Evolutionary conservation across 1,140 invertebrate species (phyloP).

Genomic region (Eriosoma lanigerum): DNA sequence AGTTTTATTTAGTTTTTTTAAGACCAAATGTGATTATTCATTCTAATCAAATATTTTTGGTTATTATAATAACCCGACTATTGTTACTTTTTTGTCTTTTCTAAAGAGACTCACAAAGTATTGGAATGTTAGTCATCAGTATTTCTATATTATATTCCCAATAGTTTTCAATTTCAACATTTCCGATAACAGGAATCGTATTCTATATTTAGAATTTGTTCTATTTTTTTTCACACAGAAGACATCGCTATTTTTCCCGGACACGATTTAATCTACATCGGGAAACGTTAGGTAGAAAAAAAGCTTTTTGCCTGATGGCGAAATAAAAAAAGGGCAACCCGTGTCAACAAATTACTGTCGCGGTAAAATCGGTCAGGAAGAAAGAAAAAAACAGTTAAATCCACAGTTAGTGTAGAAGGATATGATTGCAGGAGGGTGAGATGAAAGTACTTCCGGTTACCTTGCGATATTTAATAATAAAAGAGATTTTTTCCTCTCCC

Average conservation of each 20-base stretch:
- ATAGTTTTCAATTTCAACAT: not conserved
- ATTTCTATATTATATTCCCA: not conserved
- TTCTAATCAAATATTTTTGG: too few relatives aligned
- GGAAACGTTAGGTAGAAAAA: not conserved
- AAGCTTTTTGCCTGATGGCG: not conserved
- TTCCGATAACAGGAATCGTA: conserved; percentile 1
- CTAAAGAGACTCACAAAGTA: too few relatives aligned
- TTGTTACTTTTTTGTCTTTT: too few relatives aligned
- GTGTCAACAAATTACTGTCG: conserved; percentile 16
- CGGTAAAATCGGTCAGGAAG: not conserved
- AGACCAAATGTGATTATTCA: too few relatives aligned
- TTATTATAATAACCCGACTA: too few relatives aligned
- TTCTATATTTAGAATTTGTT: too few relatives aligned
- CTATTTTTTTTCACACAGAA: not conserved
- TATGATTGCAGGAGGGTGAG: too few relatives aligned
- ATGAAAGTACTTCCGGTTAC: not conserved
- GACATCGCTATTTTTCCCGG: not conserved
- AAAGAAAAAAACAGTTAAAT: not conserved
- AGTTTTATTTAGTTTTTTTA: too few relatives aligned
- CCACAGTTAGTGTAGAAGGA: not conserved
- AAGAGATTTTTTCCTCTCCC: not conserved
- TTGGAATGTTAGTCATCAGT: not conserved
- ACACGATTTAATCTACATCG: conserved; percentile 2
- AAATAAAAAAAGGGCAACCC: not conserved
- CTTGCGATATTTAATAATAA: not conserved